These are phyloP conservation scores for Philonicus albiceps DNA, from an alignment of 2,888 invertebrate species.

Conservation along the genomic window DNA sequence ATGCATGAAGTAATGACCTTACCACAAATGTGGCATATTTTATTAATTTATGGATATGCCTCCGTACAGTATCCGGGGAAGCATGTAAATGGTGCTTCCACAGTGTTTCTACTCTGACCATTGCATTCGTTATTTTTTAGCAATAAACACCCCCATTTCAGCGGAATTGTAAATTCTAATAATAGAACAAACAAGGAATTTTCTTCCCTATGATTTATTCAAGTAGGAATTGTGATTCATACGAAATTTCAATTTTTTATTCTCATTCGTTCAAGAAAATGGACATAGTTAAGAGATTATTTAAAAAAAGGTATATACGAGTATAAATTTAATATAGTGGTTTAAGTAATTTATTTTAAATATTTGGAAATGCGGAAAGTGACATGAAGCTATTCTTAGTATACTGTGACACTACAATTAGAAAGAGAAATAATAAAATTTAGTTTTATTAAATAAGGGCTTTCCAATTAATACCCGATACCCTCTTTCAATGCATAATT, in stretches of 20 bases:
- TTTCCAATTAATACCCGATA: not conserved
- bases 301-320: not conserved
- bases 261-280: not conserved
- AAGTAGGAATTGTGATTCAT: not conserved
- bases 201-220: not conserved
- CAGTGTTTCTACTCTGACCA: not conserved
- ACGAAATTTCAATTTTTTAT: not conserved
- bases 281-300: not conserved
- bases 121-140: not conserved
- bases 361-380: not conserved
- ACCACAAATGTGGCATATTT: constrained; percentile 23
- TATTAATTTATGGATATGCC: constrained; percentile 14
- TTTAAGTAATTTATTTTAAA: not conserved
- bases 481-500: not conserved
- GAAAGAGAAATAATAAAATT: no score
- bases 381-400: no score
- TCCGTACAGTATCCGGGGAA: not conserved
- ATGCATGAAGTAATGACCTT: constrained; percentile 3
- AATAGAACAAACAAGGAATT: not conserved
- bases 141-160: not conserved
- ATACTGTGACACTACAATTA: no score
- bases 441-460: not conserved
- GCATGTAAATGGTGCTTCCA: not conserved
- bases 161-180: not conserved
- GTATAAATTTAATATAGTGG: no score